phyloP scores from a whole-genome alignment of 2,888 invertebrate species.

The Cataglyphis albicans region DNA sequence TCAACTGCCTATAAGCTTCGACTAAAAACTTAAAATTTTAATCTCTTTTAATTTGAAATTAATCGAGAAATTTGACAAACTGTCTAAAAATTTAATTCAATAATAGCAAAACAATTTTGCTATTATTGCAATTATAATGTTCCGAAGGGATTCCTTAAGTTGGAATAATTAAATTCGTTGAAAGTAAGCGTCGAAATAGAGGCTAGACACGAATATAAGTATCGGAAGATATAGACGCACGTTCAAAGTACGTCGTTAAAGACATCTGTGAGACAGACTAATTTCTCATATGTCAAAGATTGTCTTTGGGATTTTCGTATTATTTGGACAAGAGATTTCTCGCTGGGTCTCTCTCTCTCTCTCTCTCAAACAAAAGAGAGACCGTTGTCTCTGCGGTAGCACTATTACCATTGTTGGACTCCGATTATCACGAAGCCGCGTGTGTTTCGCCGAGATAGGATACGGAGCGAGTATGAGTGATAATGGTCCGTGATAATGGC shows the following conservation, averaged over 20 bases:
- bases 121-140: background rate
- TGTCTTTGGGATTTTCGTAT: background rate
- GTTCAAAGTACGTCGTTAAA: background rate
- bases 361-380: background rate
- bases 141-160: background rate
- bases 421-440: conserved; percentile 70
- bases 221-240: background rate
- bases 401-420: conserved; percentile 74
- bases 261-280: background rate
- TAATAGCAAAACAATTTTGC: background rate
- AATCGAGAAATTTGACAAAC: background rate
- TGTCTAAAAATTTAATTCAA: background rate
- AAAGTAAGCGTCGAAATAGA: background rate
- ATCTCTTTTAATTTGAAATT: background rate
- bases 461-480: conserved; percentile 59
- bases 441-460: conserved; percentile 71
- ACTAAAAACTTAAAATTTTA: background rate
- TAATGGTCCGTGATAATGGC: conserved; percentile 79
- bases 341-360: background rate
- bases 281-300: conserved; percentile 6
- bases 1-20: background rate
- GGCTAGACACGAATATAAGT: background rate
- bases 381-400: conserved; percentile 64
- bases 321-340: background rate
- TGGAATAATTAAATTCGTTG: background rate